Evolutionary conservation across 1,140 invertebrate genomes (phyloP), one percentile per base, ranked within the genome.

Genomic region (Mesaphorura yosii): DNA sequence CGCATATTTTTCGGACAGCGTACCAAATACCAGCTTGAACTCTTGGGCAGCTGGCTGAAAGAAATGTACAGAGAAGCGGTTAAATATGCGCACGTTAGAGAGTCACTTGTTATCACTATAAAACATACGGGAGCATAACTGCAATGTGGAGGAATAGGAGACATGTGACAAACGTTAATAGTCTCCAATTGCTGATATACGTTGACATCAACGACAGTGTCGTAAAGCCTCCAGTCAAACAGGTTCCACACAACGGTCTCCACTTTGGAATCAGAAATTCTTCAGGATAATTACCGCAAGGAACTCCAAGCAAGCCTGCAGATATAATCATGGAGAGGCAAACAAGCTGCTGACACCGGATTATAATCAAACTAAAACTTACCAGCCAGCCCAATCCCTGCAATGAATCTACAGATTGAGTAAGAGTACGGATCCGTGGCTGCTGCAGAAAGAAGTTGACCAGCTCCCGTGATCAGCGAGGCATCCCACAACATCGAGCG

Each of bases 371-470:
- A n/a, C n/a, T n/a, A n/a, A n/a, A n/a, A 22, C 7, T 39, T 53
- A 60, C 58, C 58, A 26, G 55, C 41, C 20, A 58, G 26, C 1
- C 52, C 55, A 17, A 53, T 28, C 2, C 59, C 59, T 34, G 48
- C 40, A 22, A 62, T 34, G 44, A 62, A 62, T 41, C 59, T 29
- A 0, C 55, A 27, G n/a, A 55, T 3, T 1, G 53, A 52, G 42
- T 51, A 62, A 5, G 55, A n/a, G 37, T 55, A 58, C 3, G 53
- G 38, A 41, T 58, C 55, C 3, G 37, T 20, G 4, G 59, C 34
- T 12, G 55, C 3, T 3, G 55, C 59, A 3, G 55, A 55, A 1
- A 48, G 5, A 4, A 22, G 28, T 38, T 57, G 45, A 2, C 52
- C 55, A 27, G 53, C 4, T 0, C 41, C 50, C 59, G 58, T 62